Conservation (phyloP, 1,140 invertebrate genomes). For the Tigriopus japonicus region DNA sequence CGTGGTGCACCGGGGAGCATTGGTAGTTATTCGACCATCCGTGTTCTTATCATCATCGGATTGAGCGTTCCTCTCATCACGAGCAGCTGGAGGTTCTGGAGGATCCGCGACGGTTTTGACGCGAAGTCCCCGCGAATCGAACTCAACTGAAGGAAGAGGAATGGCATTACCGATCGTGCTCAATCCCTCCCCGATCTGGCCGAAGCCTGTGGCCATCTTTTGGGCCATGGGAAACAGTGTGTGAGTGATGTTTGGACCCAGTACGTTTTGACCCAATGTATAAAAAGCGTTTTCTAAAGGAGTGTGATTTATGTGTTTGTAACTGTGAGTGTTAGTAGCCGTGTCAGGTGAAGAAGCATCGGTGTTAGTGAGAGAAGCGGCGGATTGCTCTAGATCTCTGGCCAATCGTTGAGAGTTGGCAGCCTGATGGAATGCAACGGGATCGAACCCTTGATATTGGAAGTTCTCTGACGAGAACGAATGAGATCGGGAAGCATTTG, state of each 20-base stretch:
- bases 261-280: constrained; percentile 55
- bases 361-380: no score
- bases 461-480: no score
- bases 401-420: no score
- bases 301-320: no score
- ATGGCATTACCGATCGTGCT: neutral
- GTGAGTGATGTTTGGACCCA: constrained; percentile 33
- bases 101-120: constrained; percentile 37
- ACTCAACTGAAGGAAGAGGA: neutral
- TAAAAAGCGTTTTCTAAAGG: constrained; percentile 36
- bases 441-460: no score
- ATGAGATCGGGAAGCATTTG: no score
- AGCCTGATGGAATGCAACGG: no score
- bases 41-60: constrained; percentile 20
- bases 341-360: no score
- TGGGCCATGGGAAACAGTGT: constrained; percentile 15
- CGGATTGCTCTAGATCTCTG: no score
- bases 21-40: constrained; percentile 18
- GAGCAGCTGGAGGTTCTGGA: constrained; percentile 25
- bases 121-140: neutral
- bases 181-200: constrained; percentile 16
- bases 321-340: no score
- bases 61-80: constrained; percentile 22
- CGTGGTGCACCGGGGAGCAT: constrained; percentile 43
- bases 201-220: constrained; percentile 15